Conservation (phyloP, 1,140 invertebrate species). For the Rhagoletis zephyria region DNA sequence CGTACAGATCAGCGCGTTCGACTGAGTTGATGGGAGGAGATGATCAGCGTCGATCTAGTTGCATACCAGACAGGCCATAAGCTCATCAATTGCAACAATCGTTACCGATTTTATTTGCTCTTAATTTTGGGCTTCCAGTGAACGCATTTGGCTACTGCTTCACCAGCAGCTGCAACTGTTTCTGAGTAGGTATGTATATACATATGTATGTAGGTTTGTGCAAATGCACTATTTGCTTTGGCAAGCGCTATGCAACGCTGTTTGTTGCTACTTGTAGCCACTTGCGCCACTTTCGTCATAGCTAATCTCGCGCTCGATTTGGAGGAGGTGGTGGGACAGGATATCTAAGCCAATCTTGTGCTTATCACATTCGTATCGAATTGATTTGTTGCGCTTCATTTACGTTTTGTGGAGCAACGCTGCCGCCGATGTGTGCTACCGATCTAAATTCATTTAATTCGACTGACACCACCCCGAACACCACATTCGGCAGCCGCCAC, state of each 20-base stretch:
- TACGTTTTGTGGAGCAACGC: conserved; percentile 47
- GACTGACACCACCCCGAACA: neutral
- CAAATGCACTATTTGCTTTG: conserved; percentile 4
- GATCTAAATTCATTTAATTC: conserved; percentile 40
- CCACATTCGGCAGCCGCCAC: neutral
- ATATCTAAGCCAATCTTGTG: neutral
- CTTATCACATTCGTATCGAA: conserved; percentile 45
- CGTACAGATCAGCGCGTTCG: neutral
- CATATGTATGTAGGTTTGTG: too few species aligned
- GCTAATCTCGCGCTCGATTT: neutral
- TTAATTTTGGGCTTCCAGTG: conserved; percentile 45
- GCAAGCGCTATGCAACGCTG: neutral
- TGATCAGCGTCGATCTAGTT: neutral
- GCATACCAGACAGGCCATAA: neutral
- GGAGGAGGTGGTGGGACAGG: neutral
- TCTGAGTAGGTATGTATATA: too few species aligned
- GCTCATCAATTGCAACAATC: conserved; percentile 34
- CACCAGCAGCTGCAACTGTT: neutral
- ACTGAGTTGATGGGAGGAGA: neutral
- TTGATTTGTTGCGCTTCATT: conserved; percentile 53
- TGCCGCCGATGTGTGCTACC: conserved; percentile 22
- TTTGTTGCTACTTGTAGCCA: neutral
- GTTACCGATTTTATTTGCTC: conserved; percentile 45
- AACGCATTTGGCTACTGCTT: conserved; percentile 31
- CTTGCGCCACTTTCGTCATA: conserved; percentile 40